Evolutionary conservation across 2,888 invertebrate species (phyloP).

Genomic region (Cantharis lateralis): DNA sequence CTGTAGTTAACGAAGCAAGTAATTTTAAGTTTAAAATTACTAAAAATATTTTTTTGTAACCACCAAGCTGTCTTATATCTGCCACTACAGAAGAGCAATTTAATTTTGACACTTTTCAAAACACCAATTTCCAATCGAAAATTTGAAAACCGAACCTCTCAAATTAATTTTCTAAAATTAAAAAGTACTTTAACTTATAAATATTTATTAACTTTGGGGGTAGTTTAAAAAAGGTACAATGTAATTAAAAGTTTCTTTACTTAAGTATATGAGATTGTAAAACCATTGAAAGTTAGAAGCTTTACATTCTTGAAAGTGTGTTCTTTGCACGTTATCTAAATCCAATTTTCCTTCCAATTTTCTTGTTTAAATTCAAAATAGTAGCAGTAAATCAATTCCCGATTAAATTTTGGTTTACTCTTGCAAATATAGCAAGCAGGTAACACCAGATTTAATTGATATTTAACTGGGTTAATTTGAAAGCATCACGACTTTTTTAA

Average conservation of each 20-base stretch:
- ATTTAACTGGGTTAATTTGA: constrained; percentile 11
- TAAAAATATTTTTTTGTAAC: not conserved
- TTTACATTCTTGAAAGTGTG: constrained; percentile 2
- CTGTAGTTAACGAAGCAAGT: not conserved
- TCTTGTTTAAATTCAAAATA: constrained; percentile 19
- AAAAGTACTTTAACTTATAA: not conserved
- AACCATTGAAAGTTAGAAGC: constrained; percentile 3
- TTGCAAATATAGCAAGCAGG: not conserved
- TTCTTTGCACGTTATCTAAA: constrained; percentile 15
- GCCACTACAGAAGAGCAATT: not conserved
- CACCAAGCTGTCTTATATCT: too few relatives aligned
- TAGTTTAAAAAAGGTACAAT: not conserved
- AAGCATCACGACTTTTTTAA: not conserved
- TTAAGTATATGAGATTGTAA: constrained; percentile 4
- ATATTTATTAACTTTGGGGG: not conserved
- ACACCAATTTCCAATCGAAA: not conserved
- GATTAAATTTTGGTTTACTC: constrained; percentile 19
- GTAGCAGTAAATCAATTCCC: constrained; percentile 15
- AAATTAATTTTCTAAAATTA: not conserved
- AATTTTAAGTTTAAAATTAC: not conserved
- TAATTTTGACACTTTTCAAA: not conserved
- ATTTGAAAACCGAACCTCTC: not conserved
- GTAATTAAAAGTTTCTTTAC: constrained; percentile 5
- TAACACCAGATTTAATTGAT: constrained; percentile 10
- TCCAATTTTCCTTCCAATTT: constrained; percentile 15